Evolutionary conservation across 2,797 vertebrate genomes (phyloP).

Genomic region (Eleutherodactylus coqui): DNA sequence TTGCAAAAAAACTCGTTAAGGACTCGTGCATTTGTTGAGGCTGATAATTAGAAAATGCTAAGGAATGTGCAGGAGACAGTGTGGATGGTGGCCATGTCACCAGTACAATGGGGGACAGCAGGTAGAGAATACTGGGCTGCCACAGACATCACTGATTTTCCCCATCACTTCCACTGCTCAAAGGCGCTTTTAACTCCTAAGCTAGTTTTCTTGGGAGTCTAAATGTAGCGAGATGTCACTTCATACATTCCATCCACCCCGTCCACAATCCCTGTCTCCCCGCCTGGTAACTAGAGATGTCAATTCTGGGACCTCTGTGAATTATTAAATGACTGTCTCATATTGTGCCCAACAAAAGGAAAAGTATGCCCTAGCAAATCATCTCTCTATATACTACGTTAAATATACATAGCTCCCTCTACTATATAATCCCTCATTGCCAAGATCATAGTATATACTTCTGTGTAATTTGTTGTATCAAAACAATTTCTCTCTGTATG

Average conservation of each 20-base stretch:
- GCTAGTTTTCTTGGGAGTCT: constrained; percentile 39
- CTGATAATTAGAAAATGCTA: neutral
- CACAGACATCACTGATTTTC: constrained; percentile 37
- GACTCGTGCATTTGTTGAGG: neutral
- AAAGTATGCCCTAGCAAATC: neutral
- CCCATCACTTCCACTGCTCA: constrained; percentile 30
- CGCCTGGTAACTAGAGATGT: constrained; percentile 47
- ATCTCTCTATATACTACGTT: neutral
- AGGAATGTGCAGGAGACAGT: constrained; percentile 47
- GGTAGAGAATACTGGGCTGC: constrained; percentile 35
- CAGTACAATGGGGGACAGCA: constrained; percentile 49
- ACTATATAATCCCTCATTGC: too few relatives aligned
- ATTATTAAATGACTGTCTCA: constrained; percentile 49
- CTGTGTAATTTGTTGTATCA: too few relatives aligned
- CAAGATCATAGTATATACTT: too few relatives aligned
- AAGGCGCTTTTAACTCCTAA: constrained; percentile 49
- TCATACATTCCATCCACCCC: constrained; percentile 44
- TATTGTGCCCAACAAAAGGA: constrained; percentile 19
- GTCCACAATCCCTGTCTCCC: neutral
- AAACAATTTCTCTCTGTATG: too few relatives aligned
- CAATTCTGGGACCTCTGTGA: constrained; percentile 13
- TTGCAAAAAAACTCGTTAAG: neutral
- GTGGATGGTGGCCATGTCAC: constrained; percentile 61
- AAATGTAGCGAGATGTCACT: constrained; percentile 52
- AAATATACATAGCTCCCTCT: too few relatives aligned